These are phyloP conservation scores for Chloroclysta siterata DNA, from an alignment of 2,888 invertebrate species.

Conservation along the genomic window DNA sequence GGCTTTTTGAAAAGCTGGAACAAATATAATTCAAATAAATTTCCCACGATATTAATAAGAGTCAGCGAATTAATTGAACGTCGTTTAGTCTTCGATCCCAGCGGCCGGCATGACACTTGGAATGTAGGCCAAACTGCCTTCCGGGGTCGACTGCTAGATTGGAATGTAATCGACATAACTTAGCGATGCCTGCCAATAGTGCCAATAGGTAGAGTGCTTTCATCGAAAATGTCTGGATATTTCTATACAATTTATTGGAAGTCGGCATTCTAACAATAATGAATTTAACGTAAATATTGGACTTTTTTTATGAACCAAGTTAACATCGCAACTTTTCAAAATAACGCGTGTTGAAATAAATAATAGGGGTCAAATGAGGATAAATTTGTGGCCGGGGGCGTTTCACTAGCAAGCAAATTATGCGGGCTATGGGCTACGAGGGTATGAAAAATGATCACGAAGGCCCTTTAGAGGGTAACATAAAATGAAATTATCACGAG, in stretches of 20 bases:
- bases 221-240: slow-evolving; percentile 1
- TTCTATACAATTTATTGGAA: slow-evolving; percentile 1
- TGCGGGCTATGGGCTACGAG: slow-evolving; percentile 48
- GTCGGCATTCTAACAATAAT: neutral
- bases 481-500: slow-evolving; percentile 37
- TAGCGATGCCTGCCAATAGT: slow-evolving; percentile 42
- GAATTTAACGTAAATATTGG: neutral
- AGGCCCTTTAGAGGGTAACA: slow-evolving; percentile 45
- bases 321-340: neutral
- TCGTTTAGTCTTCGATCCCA: slow-evolving; percentile 46
- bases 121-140: slow-evolving; percentile 70
- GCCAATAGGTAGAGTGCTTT: slow-evolving; percentile 30
- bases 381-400: slow-evolving; percentile 59
- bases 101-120: slow-evolving; percentile 38
- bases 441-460: slow-evolving; percentile 53
- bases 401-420: slow-evolving; percentile 58
- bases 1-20: slow-evolving; percentile 81
- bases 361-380: slow-evolving; percentile 52
- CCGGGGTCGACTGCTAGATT: slow-evolving; percentile 55
- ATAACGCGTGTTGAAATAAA: slow-evolving; percentile 30
- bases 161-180: slow-evolving; percentile 66
- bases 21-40: slow-evolving; percentile 31
- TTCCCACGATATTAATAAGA: slow-evolving; percentile 18
- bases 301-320: too few species aligned
- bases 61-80: slow-evolving; percentile 45